A percentile compares a stretch with the other conserved stretches of the same genome.
Conservation (phyloP, 37 sponge, comb jelly and placozoan genomes). For the Bolinopsis microptera region DNA sequence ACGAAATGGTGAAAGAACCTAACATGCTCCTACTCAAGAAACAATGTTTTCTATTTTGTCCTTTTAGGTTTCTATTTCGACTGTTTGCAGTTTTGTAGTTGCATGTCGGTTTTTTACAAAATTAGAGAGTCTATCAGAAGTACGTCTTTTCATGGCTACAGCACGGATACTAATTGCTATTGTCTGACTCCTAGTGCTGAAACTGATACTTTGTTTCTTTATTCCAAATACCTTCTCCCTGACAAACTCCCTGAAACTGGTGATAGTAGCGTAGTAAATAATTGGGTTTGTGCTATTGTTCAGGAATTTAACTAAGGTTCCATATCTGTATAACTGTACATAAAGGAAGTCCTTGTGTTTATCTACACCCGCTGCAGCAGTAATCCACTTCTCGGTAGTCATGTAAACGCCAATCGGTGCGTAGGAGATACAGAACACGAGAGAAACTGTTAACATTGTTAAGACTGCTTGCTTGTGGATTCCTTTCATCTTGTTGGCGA, state of each 20-base stretch:
- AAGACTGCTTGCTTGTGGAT: conserved; percentile 45
- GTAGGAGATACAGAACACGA: neutral
- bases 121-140: no score
- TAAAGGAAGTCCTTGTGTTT: neutral
- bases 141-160: no score
- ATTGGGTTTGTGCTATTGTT: neutral
- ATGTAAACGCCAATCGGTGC: conserved; percentile 6
- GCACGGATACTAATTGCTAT: no score
- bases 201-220: no score
- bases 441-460: neutral
- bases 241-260: conserved; percentile 33
- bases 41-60: no score
- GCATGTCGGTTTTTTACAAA: no score
- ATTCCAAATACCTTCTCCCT: neutral
- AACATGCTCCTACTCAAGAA: no score
- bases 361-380: neutral
- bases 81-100: no score
- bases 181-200: no score
- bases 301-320: neutral
- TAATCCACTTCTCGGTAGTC: conserved; percentile 1
- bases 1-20: no score
- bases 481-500: neutral
- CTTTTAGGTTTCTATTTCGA: no score
- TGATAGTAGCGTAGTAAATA: conserved; percentile 14
- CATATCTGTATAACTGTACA: neutral